Evolutionary conservation across 2,113 vertebrate genomes (phyloP).

Genomic region (Aix galericulata): DNA sequence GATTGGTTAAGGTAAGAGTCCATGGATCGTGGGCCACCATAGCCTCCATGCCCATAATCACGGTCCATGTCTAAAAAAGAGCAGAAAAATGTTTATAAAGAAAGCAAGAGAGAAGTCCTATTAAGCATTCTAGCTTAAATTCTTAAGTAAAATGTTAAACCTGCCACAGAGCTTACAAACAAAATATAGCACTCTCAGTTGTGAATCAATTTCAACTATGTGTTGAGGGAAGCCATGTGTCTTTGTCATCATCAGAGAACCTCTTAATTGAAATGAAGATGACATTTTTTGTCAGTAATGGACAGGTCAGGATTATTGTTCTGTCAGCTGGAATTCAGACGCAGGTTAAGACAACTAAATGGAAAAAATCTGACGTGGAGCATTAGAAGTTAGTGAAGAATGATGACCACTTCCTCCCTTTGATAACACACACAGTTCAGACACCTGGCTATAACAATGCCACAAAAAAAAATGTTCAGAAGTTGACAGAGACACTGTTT

Average conservation of each 20-base stretch:
- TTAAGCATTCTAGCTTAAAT: constrained; percentile 12
- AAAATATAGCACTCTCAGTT: background rate
- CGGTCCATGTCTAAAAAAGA: constrained; percentile 82
- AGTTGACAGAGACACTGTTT: background rate
- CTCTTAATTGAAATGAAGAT: background rate
- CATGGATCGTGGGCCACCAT: constrained; percentile 84
- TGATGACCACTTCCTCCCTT: background rate
- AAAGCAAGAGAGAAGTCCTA: constrained; percentile 44
- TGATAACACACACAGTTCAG: background rate
- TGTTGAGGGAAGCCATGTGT: background rate
- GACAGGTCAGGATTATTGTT: background rate
- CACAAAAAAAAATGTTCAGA: background rate
- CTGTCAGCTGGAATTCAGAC: background rate
- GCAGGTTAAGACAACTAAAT: background rate
- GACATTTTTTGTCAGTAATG: background rate
- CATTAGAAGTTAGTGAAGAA: background rate
- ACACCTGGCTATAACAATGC: background rate
- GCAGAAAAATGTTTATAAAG: constrained; percentile 73
- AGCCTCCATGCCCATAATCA: constrained; percentile 85
- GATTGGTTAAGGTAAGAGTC: constrained; percentile 84
- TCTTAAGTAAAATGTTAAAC: constrained; percentile 8
- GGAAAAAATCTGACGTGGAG: background rate
- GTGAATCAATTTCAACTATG: background rate
- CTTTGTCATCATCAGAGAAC: background rate
- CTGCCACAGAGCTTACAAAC: constrained; percentile 25